These are phyloP conservation scores for Empis stercorea DNA, from an alignment of 2,888 invertebrate species.

Conservation along the genomic window DNA sequence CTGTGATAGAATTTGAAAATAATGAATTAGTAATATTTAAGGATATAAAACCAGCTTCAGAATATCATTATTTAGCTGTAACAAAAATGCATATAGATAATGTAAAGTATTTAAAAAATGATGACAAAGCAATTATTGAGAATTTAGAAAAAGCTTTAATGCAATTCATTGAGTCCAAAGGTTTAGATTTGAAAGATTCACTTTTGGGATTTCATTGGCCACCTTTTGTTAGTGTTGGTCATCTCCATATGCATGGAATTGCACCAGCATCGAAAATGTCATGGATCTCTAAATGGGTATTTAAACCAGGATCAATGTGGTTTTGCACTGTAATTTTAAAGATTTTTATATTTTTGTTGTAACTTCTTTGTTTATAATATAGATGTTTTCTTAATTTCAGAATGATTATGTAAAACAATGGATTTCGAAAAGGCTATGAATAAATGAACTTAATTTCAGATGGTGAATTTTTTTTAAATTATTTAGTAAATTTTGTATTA, in stretches of 20 bases:
- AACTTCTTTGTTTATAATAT: too few species aligned
- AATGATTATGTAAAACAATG: not conserved
- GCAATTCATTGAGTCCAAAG: slow-evolving; percentile 38
- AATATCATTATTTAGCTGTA: slow-evolving; percentile 65
- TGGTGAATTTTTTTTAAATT: too few species aligned
- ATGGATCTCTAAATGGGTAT: slow-evolving; percentile 48
- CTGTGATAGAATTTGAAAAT: slow-evolving; percentile 55
- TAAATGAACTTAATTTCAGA: too few species aligned
- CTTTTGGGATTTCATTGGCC: slow-evolving; percentile 82
- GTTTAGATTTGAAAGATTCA: slow-evolving; percentile 36
- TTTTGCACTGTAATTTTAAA: slow-evolving; percentile 61
- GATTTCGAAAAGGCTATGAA: too few species aligned
- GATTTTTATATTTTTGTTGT: not conserved
- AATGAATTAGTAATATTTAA: slow-evolving; percentile 65
- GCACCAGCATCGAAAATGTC: slow-evolving; percentile 65
- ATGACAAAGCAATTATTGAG: slow-evolving; percentile 59
- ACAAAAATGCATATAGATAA: slow-evolving; percentile 65
- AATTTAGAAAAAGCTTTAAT: slow-evolving; percentile 46
- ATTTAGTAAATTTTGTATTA: too few species aligned
- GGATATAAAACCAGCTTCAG: slow-evolving; percentile 70
- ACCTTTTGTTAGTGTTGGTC: slow-evolving; percentile 69
- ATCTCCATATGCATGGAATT: slow-evolving; percentile 74
- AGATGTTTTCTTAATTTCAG: not conserved
- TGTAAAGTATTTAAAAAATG: slow-evolving; percentile 50
- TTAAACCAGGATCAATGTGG: slow-evolving; percentile 64